Conservation (phyloP, 35 echinoderm and acorn worm genomes). For the Apostichopus parvimensis region DNA sequence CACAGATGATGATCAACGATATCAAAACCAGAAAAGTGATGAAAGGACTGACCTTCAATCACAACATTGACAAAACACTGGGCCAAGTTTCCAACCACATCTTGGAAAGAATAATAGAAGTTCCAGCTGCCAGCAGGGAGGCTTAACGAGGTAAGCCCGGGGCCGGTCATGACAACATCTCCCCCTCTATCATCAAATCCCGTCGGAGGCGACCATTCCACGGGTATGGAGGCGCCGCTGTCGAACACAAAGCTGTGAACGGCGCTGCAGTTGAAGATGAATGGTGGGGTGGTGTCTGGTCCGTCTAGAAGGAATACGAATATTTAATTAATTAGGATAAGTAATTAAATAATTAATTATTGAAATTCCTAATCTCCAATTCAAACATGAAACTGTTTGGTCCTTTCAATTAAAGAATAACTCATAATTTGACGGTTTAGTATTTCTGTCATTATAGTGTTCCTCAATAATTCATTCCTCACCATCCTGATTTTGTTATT, state of each 20-base stretch:
- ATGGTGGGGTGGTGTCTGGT: constrained; percentile 25
- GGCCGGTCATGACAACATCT: neutral
- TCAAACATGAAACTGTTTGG: no score
- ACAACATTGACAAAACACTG: neutral
- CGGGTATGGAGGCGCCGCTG: neutral
- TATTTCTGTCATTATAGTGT: no score
- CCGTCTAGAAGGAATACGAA: neutral
- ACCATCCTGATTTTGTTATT: no score
- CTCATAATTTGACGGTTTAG: no score
- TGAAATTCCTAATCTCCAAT: no score
- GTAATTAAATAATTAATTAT: neutral
- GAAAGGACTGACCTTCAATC: constrained; percentile 27
- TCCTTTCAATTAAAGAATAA: no score
- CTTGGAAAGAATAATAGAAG: neutral
- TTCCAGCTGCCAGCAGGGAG: neutral
- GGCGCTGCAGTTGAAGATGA: neutral
- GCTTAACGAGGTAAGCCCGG: neutral
- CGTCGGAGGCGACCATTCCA: neutral
- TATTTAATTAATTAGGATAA: neutral
- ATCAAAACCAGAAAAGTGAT: no score
- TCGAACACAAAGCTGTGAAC: neutral
- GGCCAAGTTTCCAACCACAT: neutral
- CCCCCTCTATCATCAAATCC: constrained; percentile 11
- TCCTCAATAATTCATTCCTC: no score
- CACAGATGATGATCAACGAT: no score